Evolutionary conservation across 2,797 vertebrate genomes (phyloP).

Genomic region (Vireo griseus): DNA sequence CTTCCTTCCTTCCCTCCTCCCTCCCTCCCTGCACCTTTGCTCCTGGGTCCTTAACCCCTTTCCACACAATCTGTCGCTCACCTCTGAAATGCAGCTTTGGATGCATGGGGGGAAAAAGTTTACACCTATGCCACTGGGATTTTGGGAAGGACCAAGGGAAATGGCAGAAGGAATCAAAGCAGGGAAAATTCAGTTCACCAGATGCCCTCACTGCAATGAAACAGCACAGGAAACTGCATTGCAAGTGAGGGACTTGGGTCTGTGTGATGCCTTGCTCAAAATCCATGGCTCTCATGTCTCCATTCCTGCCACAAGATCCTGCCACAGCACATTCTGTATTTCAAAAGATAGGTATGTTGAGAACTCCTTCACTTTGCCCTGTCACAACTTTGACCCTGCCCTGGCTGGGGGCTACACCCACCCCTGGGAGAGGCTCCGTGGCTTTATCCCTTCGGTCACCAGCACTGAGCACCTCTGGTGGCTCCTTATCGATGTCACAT

Average conservation of each 20-base stretch:
- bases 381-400: background rate
- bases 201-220: background rate
- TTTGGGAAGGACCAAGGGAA: background rate
- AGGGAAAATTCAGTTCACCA: background rate
- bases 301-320: background rate
- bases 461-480: rapidly evolving
- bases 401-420: background rate
- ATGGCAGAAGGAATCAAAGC: background rate
- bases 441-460: background rate
- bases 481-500: background rate
- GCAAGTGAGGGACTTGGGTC: background rate
- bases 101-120: background rate
- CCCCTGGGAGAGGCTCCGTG: background rate
- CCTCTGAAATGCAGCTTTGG: background rate
- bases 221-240: background rate
- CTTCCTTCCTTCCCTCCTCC: background rate
- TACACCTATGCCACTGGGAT: background rate
- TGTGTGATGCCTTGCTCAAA: background rate
- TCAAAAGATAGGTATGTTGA: background rate
- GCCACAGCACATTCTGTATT: background rate
- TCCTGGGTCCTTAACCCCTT: background rate
- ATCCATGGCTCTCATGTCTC: background rate
- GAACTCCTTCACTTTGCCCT: background rate
- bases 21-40: background rate
- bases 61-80: background rate